Evolutionary conservation across 2,113 vertebrate genomes (phyloP), one percentile per base, ranked within the genome.

Genomic region (Ailuropoda melanoleuca): DNA sequence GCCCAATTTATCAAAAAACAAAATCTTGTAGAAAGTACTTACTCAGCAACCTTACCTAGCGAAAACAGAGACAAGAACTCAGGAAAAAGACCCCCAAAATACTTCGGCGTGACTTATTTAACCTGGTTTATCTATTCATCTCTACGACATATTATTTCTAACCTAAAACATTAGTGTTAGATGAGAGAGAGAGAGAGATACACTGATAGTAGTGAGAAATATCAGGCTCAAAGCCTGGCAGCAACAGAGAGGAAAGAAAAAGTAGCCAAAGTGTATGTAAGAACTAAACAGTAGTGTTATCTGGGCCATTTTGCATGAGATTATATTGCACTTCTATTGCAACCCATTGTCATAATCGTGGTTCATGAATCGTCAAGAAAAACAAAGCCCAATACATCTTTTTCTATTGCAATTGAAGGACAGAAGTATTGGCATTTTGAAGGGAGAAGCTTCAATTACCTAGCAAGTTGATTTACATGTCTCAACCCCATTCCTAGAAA

Each of bases 381-480:
- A 48, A 50, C 37, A 93, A 43, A 43, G 2, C 50, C 43, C 56
- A 90, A 39, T 91, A 43, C 15, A 43, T 95, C 93, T 92, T 75
- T 93, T 97, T 83, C 39, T 15, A 55, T 93, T 83, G 26, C 62
- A 96, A 21, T 9, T 78, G n/a, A 86, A 13, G 84, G 70, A 66
- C 89, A 50, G 72, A 68, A 72, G 10, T 64, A 55, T 81, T 82
- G 39, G 2, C 39, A 70, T 86, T 97, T 96, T 84, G 53, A 88
- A 77, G 68, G 46, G 14, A 88, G 31, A 82, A 90, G 31, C 26
- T 89, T 24, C 26, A 95, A 1, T 95, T 98, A 78, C 56, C 66
- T 93, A 60, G 66, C 37, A 95, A 56, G 78, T 81, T 82, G 66
- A 64, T 58, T 94, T 4, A 5, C 85, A 11, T 37, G 7, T 83